Percentiles rank a stretch among this genome's conserved stretches.
Conservation (phyloP, 2,888 invertebrate genomes). For the Drosophila phalerata region DNA sequence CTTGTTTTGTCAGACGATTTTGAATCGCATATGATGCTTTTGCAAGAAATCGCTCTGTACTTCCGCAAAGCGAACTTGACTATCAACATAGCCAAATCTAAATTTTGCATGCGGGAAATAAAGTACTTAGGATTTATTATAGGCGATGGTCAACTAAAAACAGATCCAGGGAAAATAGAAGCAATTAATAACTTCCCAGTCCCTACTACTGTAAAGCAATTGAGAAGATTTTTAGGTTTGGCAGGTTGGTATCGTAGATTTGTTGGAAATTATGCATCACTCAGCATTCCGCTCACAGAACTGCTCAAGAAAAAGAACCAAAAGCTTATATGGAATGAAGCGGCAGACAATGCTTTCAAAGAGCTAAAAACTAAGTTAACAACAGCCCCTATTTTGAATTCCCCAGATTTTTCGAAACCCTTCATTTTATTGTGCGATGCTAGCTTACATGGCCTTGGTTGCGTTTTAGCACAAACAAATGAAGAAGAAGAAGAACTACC, state of each 20-base stretch:
- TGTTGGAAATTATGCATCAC: conserved; percentile 13
- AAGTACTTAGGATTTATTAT: conserved; percentile 10
- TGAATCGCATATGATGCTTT: not conserved
- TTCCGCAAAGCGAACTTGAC: not conserved
- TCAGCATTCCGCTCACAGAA: not conserved
- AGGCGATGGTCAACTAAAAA: not conserved
- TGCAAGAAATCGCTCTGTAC: not conserved
- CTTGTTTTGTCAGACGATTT: no score
- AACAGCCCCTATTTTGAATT: not conserved
- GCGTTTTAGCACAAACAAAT: conserved; percentile 10
- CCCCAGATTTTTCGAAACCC: no score
- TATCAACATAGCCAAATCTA: not conserved
- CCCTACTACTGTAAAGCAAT: conserved; percentile 9
- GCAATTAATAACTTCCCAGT: conserved; percentile 6
- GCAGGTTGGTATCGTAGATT: not conserved
- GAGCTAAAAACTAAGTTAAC: conserved; percentile 1
- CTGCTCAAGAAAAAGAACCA: not conserved
- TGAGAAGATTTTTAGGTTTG: conserved; percentile 4
- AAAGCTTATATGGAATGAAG: not conserved
- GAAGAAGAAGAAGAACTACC: conserved; percentile 6
- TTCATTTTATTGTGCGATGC: conserved; percentile 1
- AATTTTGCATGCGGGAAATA: conserved; percentile 4
- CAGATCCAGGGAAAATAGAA: conserved; percentile 1
- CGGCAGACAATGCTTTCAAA: not conserved
- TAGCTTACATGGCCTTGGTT: conserved; percentile 1